Conservation (phyloP, 2,888 invertebrate species). For the Gandaritis pyraliata region DNA sequence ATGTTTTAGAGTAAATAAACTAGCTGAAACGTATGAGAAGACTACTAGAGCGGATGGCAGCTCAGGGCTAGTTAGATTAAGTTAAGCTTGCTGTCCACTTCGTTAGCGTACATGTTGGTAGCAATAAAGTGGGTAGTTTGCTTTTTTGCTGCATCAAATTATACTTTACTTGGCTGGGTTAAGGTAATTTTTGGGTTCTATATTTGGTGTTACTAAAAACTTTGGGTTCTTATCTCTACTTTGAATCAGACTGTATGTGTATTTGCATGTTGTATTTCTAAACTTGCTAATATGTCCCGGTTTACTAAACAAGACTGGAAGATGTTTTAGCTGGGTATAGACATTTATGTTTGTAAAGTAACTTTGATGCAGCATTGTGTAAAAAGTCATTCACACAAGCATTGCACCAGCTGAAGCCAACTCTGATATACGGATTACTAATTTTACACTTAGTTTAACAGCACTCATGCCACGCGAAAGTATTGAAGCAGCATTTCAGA, state of each 20-base stretch:
- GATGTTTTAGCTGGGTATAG: too few species aligned
- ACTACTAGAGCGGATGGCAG: constrained; percentile 45
- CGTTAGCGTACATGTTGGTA: not conserved
- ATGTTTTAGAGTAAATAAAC: constrained; percentile 39
- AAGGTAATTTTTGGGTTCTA: not conserved
- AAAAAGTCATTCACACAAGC: constrained; percentile 6
- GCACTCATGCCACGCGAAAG: too few species aligned
- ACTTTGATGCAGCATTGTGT: not conserved
- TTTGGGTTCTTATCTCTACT: too few species aligned
- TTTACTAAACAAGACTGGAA: too few species aligned
- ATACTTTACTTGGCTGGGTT: not conserved
- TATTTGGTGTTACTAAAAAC: too few species aligned
- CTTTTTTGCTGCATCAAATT: constrained; percentile 17
- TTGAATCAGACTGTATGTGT: too few species aligned
- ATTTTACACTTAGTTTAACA: too few species aligned
- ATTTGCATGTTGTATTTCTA: too few species aligned
- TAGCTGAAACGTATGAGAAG: constrained; percentile 44
- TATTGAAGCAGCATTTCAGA: not conserved
- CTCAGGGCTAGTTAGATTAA: constrained; percentile 43
- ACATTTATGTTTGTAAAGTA: not conserved
- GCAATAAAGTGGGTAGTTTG: constrained; percentile 9
- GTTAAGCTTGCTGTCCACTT: constrained; percentile 13
- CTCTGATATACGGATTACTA: too few species aligned
- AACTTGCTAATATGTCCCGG: too few species aligned
- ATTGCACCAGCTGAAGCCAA: not conserved